Evolutionary conservation across 2,888 invertebrate species (phyloP).

Genomic region (Hydriomena furcata): DNA sequence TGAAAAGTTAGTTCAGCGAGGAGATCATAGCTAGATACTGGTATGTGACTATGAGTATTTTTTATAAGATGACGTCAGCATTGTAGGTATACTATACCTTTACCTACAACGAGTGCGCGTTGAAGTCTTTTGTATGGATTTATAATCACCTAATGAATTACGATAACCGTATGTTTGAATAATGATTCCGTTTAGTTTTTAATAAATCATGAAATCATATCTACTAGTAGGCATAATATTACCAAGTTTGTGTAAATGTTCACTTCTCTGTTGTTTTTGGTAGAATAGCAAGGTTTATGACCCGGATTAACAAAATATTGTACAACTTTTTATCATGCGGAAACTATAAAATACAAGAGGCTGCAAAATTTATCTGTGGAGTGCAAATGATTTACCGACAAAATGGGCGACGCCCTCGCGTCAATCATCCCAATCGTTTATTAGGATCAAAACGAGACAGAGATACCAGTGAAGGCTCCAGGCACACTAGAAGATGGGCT

Average conservation of each 20-base stretch:
- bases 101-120: neutral
- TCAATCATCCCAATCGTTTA: conserved; percentile 77
- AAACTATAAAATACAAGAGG: conserved; percentile 21
- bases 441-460: conserved; percentile 63
- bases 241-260: no score
- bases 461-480: conserved; percentile 26
- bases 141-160: neutral
- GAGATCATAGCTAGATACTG: no score
- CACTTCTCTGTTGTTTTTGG: no score
- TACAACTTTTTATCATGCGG: conserved; percentile 1
- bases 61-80: no score
- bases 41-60: no score
- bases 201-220: no score
- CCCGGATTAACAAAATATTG: neutral
- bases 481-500: conserved; percentile 1
- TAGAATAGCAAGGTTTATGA: no score
- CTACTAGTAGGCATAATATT: no score
- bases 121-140: conserved; percentile 14
- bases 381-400: conserved; percentile 42
- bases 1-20: no score
- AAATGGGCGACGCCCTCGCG: conserved; percentile 47
- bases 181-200: no score
- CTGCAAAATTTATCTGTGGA: conserved; percentile 18
- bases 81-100: no score
- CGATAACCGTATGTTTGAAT: no score